Conservation (phyloP, 2,888 invertebrate species). For the Neria commutata region DNA sequence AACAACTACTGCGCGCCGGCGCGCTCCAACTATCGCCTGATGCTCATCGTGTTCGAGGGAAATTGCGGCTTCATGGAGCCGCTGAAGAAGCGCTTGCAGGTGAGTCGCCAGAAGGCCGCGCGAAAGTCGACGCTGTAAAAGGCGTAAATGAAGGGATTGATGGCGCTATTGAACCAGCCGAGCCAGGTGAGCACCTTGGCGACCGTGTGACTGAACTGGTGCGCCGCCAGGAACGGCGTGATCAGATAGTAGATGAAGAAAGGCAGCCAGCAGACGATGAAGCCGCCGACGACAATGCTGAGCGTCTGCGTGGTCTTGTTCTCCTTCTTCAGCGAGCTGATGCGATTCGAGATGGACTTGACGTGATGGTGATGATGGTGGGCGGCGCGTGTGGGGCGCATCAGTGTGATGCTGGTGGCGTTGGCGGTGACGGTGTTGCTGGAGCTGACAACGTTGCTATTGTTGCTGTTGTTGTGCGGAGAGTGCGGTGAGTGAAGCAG, state of each 20-base stretch:
- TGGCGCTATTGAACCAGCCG: constrained; percentile 89
- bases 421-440: constrained; percentile 23
- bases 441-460: constrained; percentile 4
- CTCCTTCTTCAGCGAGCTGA: constrained; percentile 76
- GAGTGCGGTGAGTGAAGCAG: background rate
- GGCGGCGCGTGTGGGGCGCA: background rate
- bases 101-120: constrained; percentile 84
- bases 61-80: constrained; percentile 53
- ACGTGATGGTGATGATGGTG: constrained; percentile 39
- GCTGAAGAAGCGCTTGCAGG: constrained; percentile 62
- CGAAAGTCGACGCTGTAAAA: constrained; percentile 88
- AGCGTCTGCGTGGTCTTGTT: constrained; percentile 88
- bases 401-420: background rate
- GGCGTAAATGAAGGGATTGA: constrained; percentile 90
- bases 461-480: constrained; percentile 8
- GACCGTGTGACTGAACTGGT: constrained; percentile 68
- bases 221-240: constrained; percentile 75
- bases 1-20: background rate
- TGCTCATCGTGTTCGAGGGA: constrained; percentile 58
- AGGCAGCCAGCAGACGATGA: constrained; percentile 87
- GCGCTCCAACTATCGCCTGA: constrained; percentile 51
- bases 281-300: constrained; percentile 86
- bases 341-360: constrained; percentile 63
- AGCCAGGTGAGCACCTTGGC: constrained; percentile 84
- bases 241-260: constrained; percentile 84